Conservation (phyloP, 2,113 vertebrate species). For the Hydrolagus affinis region DNA sequence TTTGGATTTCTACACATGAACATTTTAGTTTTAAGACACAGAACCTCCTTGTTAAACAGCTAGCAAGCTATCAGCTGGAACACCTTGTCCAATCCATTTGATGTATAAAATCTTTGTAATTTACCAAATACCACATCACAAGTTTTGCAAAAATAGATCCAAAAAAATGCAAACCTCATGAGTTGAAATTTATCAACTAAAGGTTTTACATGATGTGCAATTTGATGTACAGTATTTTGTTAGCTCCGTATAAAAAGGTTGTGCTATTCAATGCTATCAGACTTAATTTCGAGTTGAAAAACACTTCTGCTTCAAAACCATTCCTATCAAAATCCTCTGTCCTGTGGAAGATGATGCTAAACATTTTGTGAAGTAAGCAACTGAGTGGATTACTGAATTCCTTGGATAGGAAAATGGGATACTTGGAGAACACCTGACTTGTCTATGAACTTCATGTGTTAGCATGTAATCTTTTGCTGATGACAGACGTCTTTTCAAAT, state of each 20-base stretch:
- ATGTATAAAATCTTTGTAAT: neutral
- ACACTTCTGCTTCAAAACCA: neutral
- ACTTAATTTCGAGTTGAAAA: neutral
- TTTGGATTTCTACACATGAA: neutral
- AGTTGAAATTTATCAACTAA: neutral
- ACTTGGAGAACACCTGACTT: neutral
- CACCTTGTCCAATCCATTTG: neutral
- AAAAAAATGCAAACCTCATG: neutral
- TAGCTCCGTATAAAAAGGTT: too few species aligned
- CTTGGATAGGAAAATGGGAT: neutral
- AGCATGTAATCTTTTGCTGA: constrained; percentile 15
- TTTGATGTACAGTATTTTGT: constrained; percentile 1
- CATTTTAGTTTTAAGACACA: neutral
- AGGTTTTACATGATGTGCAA: too few species aligned
- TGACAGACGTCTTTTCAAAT: constrained; percentile 20
- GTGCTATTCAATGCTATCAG: too few species aligned
- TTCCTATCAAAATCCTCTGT: neutral
- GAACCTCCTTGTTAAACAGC: neutral
- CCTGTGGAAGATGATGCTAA: neutral
- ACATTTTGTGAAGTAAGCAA: neutral
- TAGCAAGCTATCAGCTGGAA: neutral
- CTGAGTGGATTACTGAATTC: too few species aligned
- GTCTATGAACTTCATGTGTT: neutral
- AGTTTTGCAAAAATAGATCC: neutral
- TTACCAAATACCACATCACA: neutral